Evolutionary conservation across 2,888 invertebrate genomes (phyloP).

Genomic region (Sceliomorpha sp.): DNA sequence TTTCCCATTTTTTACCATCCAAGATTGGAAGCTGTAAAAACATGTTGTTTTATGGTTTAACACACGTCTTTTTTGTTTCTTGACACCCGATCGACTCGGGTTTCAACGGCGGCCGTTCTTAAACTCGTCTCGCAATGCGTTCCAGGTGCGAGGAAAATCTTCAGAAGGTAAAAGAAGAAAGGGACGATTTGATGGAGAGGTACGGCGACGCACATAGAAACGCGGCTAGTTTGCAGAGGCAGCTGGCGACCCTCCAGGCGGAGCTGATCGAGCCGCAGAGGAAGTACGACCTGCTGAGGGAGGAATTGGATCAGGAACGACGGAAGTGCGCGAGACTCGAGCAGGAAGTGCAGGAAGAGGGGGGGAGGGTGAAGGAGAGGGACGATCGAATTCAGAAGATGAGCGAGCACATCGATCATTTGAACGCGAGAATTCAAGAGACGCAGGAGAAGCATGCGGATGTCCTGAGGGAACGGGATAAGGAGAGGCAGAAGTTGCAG

Average conservation of each 20-base stretch:
- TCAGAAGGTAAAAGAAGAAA: conserved; percentile 67
- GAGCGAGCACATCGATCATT: conserved; percentile 62
- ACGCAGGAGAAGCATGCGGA: conserved; percentile 65
- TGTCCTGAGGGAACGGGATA: conserved; percentile 64
- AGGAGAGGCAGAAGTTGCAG: conserved; percentile 65
- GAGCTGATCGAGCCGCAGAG: conserved; percentile 74
- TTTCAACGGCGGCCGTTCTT: no score
- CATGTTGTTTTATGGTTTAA: no score
- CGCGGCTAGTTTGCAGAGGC: conserved; percentile 65
- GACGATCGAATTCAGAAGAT: conserved; percentile 67
- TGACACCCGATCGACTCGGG: no score
- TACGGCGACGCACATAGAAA: conserved; percentile 63
- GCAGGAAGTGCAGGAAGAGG: conserved; percentile 66
- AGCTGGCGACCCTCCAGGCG: conserved; percentile 63
- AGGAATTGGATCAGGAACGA: conserved; percentile 69
- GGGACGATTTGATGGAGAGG: conserved; percentile 67
- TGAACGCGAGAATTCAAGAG: conserved; percentile 68
- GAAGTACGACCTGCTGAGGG: conserved; percentile 66
- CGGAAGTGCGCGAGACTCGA: conserved; percentile 63
- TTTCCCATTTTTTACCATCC: no score
- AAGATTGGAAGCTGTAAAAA: no score
- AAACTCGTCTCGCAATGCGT: neutral
- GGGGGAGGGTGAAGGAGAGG: conserved; percentile 64
- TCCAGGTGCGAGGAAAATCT: conserved; percentile 64
- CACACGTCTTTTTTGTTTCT: no score